Conservation (phyloP, 2,797 vertebrate genomes). For the Picus viridis region DNA sequence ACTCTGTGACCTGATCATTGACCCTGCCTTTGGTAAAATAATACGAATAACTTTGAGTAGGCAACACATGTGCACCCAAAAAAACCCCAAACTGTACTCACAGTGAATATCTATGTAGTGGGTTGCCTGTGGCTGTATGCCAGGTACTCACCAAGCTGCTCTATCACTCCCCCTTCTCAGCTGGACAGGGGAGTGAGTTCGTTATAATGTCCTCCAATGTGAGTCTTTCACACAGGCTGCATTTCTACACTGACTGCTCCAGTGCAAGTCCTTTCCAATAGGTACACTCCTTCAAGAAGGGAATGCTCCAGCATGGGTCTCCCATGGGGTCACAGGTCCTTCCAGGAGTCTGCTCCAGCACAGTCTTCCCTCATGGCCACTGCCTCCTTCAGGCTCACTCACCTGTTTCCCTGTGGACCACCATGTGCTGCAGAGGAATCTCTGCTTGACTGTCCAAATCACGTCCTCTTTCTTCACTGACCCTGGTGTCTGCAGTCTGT, state of each 20-base stretch:
- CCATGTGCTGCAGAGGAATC: not conserved
- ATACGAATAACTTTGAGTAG: not conserved
- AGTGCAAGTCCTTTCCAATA: rapidly evolving
- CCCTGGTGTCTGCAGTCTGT: not conserved
- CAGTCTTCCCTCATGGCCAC: not conserved
- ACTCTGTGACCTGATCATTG: not conserved
- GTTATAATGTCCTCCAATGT: not conserved
- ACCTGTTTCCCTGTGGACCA: not conserved
- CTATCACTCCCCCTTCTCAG: not conserved
- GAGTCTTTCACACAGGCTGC: rapidly evolving
- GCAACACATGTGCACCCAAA: not conserved
- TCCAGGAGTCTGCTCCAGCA: not conserved
- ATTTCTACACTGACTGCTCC: not conserved
- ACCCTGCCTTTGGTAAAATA: not conserved
- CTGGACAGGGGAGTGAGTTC: not conserved
- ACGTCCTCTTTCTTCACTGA: not conserved
- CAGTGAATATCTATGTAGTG: not conserved
- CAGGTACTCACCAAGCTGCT: not conserved
- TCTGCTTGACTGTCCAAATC: rapidly evolving
- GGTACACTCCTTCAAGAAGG: not conserved
- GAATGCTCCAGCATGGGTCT: not conserved
- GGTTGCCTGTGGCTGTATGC: not conserved
- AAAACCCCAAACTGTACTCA: not conserved
- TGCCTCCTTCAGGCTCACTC: not conserved
- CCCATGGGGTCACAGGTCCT: not conserved